A percentile compares a stretch with the other conserved stretches of the same genome.
Conservation (phyloP, 2,113 vertebrate genomes). For the Rhinogobius similis region DNA sequence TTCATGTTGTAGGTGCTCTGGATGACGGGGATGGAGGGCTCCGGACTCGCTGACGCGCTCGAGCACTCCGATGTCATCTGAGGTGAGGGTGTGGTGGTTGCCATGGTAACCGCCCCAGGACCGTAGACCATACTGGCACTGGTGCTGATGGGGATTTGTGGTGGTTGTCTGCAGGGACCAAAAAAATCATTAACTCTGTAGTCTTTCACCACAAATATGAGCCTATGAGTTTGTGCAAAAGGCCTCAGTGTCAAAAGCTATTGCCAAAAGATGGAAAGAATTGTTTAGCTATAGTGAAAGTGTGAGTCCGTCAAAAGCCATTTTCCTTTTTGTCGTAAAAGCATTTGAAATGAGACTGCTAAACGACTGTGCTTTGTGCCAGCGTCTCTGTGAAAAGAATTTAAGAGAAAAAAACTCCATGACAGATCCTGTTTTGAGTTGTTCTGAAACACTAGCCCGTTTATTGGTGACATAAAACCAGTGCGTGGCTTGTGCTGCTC, state of each 20-base stretch:
- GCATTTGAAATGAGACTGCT: constrained; percentile 36
- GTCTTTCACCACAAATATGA: constrained; percentile 7
- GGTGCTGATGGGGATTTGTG: constrained; percentile 96
- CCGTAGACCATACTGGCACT: constrained; percentile 91
- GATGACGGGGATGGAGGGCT: constrained; percentile 97
- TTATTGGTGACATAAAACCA: constrained; percentile 76
- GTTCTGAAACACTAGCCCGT: constrained; percentile 65
- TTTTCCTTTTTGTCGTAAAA: constrained; percentile 20
- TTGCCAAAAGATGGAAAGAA: constrained; percentile 34
- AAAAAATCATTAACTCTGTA: constrained; percentile 2
- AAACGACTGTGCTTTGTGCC: constrained; percentile 49
- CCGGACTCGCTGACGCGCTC: constrained; percentile 95
- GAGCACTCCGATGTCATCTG: constrained; percentile 99
- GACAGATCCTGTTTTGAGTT: constrained; percentile 64
- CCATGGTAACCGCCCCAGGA: constrained; percentile 95
- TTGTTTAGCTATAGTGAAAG: background rate
- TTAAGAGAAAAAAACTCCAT: constrained; percentile 60
- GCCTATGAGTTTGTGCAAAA: constrained; percentile 5
- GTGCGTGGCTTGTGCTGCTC: constrained; percentile 59
- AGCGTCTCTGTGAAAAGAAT: constrained; percentile 71
- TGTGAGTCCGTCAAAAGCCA: constrained; percentile 6
- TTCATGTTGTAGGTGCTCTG: constrained; percentile 98
- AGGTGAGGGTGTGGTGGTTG: constrained; percentile 93
- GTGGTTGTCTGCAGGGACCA: constrained; percentile 87
- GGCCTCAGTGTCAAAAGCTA: background rate